Conservation (phyloP, 2,797 vertebrate genomes). For the Scolopax bukidnonensis region DNA sequence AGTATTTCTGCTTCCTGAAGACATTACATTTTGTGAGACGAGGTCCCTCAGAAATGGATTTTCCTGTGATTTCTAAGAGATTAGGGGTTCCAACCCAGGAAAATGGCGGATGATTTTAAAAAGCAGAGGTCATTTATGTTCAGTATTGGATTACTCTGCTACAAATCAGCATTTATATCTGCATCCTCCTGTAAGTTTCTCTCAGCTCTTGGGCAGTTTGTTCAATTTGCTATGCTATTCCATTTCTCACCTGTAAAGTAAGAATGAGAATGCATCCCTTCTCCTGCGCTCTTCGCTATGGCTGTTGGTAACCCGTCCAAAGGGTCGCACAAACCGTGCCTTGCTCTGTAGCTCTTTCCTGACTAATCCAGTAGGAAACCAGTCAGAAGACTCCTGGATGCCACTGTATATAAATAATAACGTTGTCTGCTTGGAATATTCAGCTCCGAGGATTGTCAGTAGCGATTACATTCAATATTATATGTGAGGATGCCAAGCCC, state of each 20-base stretch:
- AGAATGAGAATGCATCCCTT: background rate
- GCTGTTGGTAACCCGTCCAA: background rate
- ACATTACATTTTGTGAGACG: background rate
- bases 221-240: background rate
- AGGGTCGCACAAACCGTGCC: background rate
- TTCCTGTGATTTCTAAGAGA: background rate
- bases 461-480: background rate
- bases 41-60: background rate
- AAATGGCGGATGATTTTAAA: background rate
- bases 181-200: background rate
- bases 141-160: background rate
- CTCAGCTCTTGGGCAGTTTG: background rate
- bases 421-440: background rate
- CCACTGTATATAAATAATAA: background rate
- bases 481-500: background rate
- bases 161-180: background rate
- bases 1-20: background rate
- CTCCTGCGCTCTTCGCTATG: background rate
- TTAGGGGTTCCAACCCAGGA: background rate
- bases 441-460: background rate
- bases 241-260: background rate
- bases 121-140: background rate
- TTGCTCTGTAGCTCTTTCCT: background rate
- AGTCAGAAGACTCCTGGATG: background rate
- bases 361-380: background rate